Evolutionary conservation across 2,888 invertebrate genomes (phyloP).

Genomic region (Punctoribates punctum): DNA sequence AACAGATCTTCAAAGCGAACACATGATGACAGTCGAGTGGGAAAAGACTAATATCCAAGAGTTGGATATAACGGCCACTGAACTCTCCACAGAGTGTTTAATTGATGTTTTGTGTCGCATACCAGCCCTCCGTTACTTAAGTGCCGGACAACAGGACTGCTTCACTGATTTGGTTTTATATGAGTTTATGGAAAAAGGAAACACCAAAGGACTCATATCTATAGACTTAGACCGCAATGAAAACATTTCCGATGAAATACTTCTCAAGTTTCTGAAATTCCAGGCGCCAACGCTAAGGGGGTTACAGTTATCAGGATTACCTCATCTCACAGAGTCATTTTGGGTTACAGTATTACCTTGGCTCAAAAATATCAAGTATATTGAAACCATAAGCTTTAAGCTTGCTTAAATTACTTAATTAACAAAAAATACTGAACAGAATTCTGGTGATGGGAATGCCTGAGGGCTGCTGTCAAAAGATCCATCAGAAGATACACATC

Average conservation of each 20-base stretch:
- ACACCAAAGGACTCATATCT: conserved; percentile 69
- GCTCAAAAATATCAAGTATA: conserved; percentile 82
- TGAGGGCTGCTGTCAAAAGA: conserved; percentile 91
- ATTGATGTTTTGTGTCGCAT: conserved; percentile 85
- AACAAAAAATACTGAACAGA: conserved; percentile 59
- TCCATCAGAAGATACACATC: conserved; percentile 70
- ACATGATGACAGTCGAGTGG: conserved; percentile 96
- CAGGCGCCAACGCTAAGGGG: conserved; percentile 86
- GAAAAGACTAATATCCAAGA: conserved; percentile 87
- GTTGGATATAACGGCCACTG: conserved; percentile 94
- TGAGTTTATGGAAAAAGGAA: conserved; percentile 81
- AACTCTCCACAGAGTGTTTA: conserved; percentile 86
- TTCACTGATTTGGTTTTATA: conserved; percentile 93
- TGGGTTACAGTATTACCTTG: conserved; percentile 94
- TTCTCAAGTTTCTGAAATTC: conserved; percentile 84
- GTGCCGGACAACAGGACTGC: conserved; percentile 95
- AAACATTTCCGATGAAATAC: conserved; percentile 84
- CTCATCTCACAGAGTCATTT: conserved; percentile 95
- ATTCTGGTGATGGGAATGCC: conserved; percentile 96
- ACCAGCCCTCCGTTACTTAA: conserved; percentile 71
- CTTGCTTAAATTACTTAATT: background rate
- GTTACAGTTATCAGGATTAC: conserved; percentile 86
- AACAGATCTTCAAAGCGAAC: conserved; percentile 79
- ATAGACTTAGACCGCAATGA: conserved; percentile 93
- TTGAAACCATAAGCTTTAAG: too few species aligned